Base-by-base conservation (phyloP, 37 sponge, comb jelly and placozoan genomes). In the Ephydatia muelleri region DNA sequence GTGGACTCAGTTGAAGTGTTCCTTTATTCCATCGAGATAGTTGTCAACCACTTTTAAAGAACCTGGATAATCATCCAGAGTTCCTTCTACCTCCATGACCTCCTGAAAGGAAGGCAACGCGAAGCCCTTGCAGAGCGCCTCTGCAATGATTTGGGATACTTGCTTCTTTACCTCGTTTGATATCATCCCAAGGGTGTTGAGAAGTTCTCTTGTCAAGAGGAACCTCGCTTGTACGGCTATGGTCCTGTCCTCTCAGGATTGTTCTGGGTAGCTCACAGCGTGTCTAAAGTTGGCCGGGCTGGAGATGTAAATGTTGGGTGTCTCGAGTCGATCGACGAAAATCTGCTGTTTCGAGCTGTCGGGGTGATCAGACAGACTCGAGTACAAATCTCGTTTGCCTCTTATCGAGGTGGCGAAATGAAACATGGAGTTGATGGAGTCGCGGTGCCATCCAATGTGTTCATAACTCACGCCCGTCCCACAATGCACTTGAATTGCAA, bases 361-460 rank as follows among this genome's bases (percentile, higher is more conserved):
- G 57, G 57, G 57, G 9, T 57, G 57, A 57, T 57, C 57, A 57
- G 57, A 57, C 57, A 57, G 16, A 57, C 57, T 57, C 16, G 57
- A 57, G 16, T 57, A 57, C 57, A 57, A 57, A 19, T 57, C 57
- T 57, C 57, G 9, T 57, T 57, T 57, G 57, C 57, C 57, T 57
- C 57, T 57, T 57, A 57, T 57, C 57, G 57, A 57, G 57, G 57
- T 57, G 57, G 57, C 57, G 57, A 57, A 57, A 57, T 57, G 57
- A 57, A 57, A 57, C 9, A 57, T 57, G 19, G 57, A 57, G 57
- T 57, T 57, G 57, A 57, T 57, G 9, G 57, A 14, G 57, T 57
- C 57, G 57, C 57, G 57, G 16, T 57, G 57, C 57, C 57, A 57
- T 57, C 57, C 57, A 11, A 57, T 4, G 57, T 57, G 57, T 57